These are phyloP conservation scores for Salarias fasciatus DNA, from an alignment of 2,797 vertebrate species.

Conservation along the genomic window DNA sequence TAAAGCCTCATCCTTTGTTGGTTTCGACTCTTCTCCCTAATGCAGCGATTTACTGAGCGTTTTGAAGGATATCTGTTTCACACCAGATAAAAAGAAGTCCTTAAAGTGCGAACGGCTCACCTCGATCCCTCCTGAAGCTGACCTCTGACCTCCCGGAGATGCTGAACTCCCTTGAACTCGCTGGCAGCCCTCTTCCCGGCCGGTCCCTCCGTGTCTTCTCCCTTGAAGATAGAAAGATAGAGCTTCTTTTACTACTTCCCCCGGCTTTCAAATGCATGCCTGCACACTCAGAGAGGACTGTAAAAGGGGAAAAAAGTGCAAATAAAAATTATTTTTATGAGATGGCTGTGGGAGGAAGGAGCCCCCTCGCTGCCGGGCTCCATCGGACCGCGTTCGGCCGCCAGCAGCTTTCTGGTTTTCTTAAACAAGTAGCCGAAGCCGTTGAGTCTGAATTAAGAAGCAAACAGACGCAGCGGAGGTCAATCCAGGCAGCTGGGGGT, in stretches of 20 bases:
- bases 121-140: conserved; percentile 78
- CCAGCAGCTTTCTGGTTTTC: conserved; percentile 15
- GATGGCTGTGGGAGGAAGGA: conserved; percentile 61
- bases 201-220: conserved; percentile 43
- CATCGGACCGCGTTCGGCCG: conserved; percentile 58
- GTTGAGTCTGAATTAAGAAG: conserved; percentile 14
- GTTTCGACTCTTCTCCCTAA: too few species aligned
- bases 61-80: conserved; percentile 88
- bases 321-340: conserved; percentile 82
- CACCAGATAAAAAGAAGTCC: conserved; percentile 86
- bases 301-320: conserved; percentile 75
- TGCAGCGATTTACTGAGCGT: too few species aligned
- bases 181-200: conserved; percentile 32
- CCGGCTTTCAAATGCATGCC: conserved; percentile 61
- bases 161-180: conserved; percentile 67
- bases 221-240: conserved; percentile 57
- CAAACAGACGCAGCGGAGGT: conserved; percentile 25
- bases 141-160: conserved; percentile 82
- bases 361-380: conserved; percentile 47
- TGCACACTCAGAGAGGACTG: conserved; percentile 55
- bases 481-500: conserved; percentile 26
- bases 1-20: too few species aligned
- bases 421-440: conserved; percentile 20
- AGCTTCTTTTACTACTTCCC: conserved; percentile 59
- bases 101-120: conserved; percentile 83